These are phyloP conservation scores for Engraulis encrasicolus DNA, from an alignment of 2,113 vertebrate species.

Conservation along the genomic window DNA sequence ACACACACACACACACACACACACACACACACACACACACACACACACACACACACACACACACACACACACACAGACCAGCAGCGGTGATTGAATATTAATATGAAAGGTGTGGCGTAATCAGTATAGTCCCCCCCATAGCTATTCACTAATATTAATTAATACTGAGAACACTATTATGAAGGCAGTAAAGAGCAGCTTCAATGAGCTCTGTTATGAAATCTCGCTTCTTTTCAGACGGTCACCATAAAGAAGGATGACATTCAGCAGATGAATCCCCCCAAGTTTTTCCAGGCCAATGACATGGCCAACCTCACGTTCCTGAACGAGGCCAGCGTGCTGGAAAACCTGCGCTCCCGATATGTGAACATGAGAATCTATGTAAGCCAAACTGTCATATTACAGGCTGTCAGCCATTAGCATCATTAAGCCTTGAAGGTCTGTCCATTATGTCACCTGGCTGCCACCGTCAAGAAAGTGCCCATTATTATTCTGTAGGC, in stretches of 20 bases:
- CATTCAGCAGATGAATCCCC: conserved; percentile 79
- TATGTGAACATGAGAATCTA: conserved; percentile 84
- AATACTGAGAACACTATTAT: neutral
- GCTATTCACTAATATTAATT: neutral
- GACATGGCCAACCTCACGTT: conserved; percentile 86
- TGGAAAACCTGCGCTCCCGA: conserved; percentile 83
- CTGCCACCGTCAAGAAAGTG: too few species aligned
- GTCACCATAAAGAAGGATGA: conserved; percentile 74
- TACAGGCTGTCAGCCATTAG: neutral
- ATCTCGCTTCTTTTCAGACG: conserved; percentile 58
- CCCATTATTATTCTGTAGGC: too few species aligned
- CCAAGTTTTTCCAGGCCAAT: conserved; percentile 82
- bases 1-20: too few species aligned
- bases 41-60: too few species aligned
- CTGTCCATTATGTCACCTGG: neutral
- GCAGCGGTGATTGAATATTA: too few species aligned
- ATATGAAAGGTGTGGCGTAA: too few species aligned
- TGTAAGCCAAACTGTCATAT: conserved; percentile 64
- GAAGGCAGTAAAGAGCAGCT: neutral
- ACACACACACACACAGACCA: too few species aligned
- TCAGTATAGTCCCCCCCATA: too few species aligned
- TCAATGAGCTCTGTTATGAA: neutral
- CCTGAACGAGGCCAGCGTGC: conserved; percentile 79
- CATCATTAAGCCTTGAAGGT: neutral
- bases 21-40: too few species aligned